Base-by-base conservation (phyloP, 2,113 vertebrate genomes). In the Microcebus griseorufus region DNA sequence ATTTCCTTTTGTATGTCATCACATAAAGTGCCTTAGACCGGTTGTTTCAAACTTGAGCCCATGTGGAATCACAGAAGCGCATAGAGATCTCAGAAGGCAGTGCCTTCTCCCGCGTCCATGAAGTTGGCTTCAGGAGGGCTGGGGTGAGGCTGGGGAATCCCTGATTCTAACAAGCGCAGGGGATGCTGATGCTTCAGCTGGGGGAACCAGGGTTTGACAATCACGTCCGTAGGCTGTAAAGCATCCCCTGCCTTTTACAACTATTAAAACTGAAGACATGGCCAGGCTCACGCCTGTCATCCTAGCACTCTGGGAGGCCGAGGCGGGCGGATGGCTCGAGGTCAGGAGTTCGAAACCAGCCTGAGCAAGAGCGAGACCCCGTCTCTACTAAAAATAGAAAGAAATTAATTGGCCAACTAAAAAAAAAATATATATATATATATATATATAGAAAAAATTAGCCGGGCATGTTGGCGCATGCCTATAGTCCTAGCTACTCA, bases 111-210 rank as follows among this genome's bases (percentile, higher is more conserved):
- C 7, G 22, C 0, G 29, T 1, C 22, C 37, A n/a, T 42, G 20
- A n/a, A 22, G 14, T 53, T 6, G 42, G 17, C 20, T 45, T 5
- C 1, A 3, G 14, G 5, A 42, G 25, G 3, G 29, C 4, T 11
- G 9, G 53, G 39, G 9, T 10, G 2, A 82, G 6, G 8, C 7
- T 22, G 5, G 27, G 25, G 45, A 45, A 39, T 22, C 20, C 48
- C 5, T 16, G 3, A 76, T 58, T 67, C 64, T 39, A 32, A 7
- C 17, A 42, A 5, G 22, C 7, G 42, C 29, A 6, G 3, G 4
- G 37, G 3, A 69, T 9, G 27, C 12, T 10, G 16, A 7, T 14
- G 16, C 11, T 45, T 23, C 5, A 4, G 12, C 1, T 29, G 23
- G 55, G 18, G 7, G 4, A 2, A 5, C 17, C 6, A 12, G 11